Percentiles rank a stretch among this genome's conserved stretches.
These are phyloP conservation scores for Hydractinia symbiolongicarpus DNA, from an alignment of 30 jellyfish, hydroid and myxozoan species.

Conservation along the genomic window DNA sequence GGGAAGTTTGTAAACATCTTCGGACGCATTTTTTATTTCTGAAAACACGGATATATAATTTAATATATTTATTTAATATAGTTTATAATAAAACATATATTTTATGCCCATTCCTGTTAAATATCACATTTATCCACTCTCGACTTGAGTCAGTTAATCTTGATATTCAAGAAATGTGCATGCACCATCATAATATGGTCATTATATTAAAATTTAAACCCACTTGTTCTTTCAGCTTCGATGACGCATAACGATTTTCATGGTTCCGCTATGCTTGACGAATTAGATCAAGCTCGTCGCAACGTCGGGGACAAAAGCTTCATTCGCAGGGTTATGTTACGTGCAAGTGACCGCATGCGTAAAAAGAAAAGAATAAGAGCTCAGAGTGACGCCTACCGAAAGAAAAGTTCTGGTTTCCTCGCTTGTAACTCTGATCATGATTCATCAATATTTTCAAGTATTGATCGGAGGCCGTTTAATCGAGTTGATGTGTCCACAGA, in stretches of 20 bases:
- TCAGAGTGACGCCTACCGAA: conserved; percentile 2
- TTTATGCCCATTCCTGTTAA: too few species aligned
- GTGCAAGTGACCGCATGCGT: conserved; percentile 74
- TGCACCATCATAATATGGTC: too few species aligned
- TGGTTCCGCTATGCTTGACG: conserved; percentile 60
- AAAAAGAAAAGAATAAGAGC: conserved; percentile 43
- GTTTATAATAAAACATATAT: too few species aligned
- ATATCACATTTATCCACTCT: too few species aligned
- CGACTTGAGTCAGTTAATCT: too few species aligned
- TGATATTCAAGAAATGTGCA: too few species aligned
- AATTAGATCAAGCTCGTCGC: conserved; percentile 52
- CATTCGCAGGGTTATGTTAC: conserved; percentile 60
- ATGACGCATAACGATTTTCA: conserved; percentile 26
- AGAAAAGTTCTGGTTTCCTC: background rate
- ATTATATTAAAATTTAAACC: too few species aligned
- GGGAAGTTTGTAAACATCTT: too few species aligned
- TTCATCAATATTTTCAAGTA: conserved; percentile 21
- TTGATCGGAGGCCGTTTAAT: conserved; percentile 7
- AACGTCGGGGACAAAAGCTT: conserved; percentile 49
- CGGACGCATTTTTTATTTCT: background rate
- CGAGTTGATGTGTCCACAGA: background rate
- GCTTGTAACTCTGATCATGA: conserved; percentile 9
- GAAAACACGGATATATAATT: background rate
- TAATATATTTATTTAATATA: background rate
- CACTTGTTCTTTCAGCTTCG: background rate